Conservation (phyloP, 2,888 invertebrate genomes). For the Rhimphoctona megacephalus region DNA sequence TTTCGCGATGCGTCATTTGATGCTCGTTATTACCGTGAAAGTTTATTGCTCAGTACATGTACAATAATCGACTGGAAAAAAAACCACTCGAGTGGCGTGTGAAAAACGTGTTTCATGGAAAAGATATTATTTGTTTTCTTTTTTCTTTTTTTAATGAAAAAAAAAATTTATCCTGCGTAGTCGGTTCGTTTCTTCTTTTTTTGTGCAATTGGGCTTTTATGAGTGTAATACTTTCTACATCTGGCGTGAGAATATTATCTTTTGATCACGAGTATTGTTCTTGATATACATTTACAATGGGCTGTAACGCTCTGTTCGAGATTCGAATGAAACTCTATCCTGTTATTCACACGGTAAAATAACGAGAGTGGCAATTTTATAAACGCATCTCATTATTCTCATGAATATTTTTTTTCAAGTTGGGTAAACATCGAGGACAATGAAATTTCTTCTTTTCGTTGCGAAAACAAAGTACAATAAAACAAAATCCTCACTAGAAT, state of each 20-base stretch:
- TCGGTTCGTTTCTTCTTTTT: slow-evolving; percentile 17
- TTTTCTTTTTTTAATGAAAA: not conserved
- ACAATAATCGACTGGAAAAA: slow-evolving; percentile 61
- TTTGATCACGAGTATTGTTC: slow-evolving; percentile 21
- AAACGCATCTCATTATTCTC: slow-evolving; percentile 12
- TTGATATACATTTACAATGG: slow-evolving; percentile 6
- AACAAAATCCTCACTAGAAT: not conserved
- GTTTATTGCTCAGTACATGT: slow-evolving; percentile 62
- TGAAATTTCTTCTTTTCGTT: not conserved
- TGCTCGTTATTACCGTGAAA: slow-evolving; percentile 76
- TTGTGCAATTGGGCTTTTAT: not conserved
- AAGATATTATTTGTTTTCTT: not conserved
- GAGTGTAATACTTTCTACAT: slow-evolving; percentile 33
- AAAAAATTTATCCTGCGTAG: not conserved
- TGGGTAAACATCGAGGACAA: not conserved
- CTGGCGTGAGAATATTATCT: slow-evolving; percentile 24
- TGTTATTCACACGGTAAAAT: slow-evolving; percentile 1
- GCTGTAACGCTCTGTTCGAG: not conserved
- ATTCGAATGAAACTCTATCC: not conserved
- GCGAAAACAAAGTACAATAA: not conserved
- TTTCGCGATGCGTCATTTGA: slow-evolving; percentile 77
- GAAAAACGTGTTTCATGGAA: slow-evolving; percentile 73
- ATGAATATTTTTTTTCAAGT: not conserved
- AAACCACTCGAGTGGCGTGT: slow-evolving; percentile 72
- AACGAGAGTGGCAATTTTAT: not conserved